Conservation (phyloP, 2,797 vertebrate genomes). For the Xenopus petersii region DNA sequence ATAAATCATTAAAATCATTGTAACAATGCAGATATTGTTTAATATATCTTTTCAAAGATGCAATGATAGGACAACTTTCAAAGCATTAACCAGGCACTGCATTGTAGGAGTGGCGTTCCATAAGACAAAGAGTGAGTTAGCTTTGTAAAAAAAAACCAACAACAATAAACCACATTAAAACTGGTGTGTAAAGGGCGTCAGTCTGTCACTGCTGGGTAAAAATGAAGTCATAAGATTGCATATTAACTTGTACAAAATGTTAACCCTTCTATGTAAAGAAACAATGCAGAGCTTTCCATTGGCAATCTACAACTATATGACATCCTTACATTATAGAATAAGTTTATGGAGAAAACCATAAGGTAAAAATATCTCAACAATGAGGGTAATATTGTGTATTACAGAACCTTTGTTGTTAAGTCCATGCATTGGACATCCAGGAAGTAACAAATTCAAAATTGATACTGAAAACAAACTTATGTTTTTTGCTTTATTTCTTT, state of each 20-base stretch:
- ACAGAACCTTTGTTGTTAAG: background rate
- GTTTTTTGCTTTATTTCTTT: too few relatives aligned
- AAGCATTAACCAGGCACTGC: conserved; percentile 33
- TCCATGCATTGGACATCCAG: background rate
- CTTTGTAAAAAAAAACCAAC: conserved; percentile 19
- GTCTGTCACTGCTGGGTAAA: background rate
- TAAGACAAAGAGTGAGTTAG: conserved; percentile 40
- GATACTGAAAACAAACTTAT: too few relatives aligned
- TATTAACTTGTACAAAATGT: too few relatives aligned
- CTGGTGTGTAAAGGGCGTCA: background rate
- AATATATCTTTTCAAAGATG: conserved; percentile 7
- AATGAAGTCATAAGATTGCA: too few relatives aligned
- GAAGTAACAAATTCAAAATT: background rate
- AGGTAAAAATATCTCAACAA: conserved; percentile 12
- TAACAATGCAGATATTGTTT: too few relatives aligned
- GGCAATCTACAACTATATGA: too few relatives aligned
- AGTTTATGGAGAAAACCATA: too few relatives aligned
- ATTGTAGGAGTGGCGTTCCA: conserved; percentile 45
- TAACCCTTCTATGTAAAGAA: too few relatives aligned
- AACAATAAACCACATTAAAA: background rate
- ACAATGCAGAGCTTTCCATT: too few relatives aligned
- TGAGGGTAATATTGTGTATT: conserved; percentile 2
- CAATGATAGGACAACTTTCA: conserved; percentile 25
- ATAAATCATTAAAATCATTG: too few relatives aligned
- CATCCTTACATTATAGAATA: too few relatives aligned